These are phyloP conservation scores for Melanotaenia pygmaea DNA, from an alignment of 2,797 vertebrate genomes.

Conservation along the genomic window DNA sequence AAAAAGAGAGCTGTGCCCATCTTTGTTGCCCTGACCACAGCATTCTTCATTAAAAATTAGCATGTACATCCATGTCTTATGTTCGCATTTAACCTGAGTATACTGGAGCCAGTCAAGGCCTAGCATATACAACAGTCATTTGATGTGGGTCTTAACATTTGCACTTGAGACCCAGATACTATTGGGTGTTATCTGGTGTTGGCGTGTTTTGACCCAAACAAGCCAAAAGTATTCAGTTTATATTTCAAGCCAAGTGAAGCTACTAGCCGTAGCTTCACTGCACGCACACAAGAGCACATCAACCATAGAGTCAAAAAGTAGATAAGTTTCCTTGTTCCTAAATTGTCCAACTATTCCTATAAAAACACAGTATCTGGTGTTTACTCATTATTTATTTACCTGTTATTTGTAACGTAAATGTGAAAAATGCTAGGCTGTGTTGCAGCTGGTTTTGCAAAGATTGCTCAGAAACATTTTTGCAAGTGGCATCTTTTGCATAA, in stretches of 20 bases:
- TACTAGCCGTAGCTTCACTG: background rate
- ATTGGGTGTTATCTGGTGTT: too few relatives aligned
- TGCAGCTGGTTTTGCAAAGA: constrained; percentile 17
- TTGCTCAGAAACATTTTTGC: background rate
- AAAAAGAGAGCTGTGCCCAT: background rate
- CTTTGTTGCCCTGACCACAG: background rate
- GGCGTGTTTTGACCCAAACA: too few relatives aligned
- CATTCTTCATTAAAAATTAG: background rate
- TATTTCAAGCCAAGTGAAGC: background rate
- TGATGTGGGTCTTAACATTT: too few relatives aligned
- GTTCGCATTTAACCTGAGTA: too few relatives aligned
- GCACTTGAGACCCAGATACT: too few relatives aligned
- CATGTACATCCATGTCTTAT: too few relatives aligned
- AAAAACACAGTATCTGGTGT: background rate
- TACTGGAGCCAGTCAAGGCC: too few relatives aligned
- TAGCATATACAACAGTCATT: too few relatives aligned
- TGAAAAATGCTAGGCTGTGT: background rate
- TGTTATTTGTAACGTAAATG: constrained; percentile 12
- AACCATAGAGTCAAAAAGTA: background rate
- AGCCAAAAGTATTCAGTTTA: background rate
- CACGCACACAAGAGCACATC: background rate
- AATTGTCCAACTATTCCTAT: constrained; percentile 1
- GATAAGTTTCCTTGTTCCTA: background rate
- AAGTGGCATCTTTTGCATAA: constrained; percentile 9
- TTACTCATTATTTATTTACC: background rate